A percentile compares a stretch with the other conserved stretches of the same genome.
Evolutionary conservation across 2,888 invertebrate species (phyloP).

Genomic region (Nomada fabriciana): DNA sequence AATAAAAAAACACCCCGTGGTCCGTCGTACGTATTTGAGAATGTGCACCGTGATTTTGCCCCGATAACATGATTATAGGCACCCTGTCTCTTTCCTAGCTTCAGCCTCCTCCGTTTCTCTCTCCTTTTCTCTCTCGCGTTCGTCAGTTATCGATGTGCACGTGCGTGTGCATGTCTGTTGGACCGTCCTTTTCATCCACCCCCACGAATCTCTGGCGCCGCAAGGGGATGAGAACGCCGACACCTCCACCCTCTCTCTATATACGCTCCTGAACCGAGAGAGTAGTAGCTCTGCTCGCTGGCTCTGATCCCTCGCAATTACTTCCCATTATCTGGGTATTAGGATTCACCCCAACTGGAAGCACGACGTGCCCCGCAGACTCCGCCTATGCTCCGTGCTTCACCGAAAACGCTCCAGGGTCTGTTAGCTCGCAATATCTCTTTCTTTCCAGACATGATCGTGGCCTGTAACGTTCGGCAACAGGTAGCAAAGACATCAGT

Average conservation of each 20-base stretch:
- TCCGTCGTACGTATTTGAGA: slow-evolving; percentile 76
- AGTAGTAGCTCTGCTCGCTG: slow-evolving; percentile 77
- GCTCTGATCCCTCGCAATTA: slow-evolving; percentile 84
- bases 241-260: slow-evolving; percentile 67
- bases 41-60: slow-evolving; percentile 81
- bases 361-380: slow-evolving; percentile 79
- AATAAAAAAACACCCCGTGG: slow-evolving; percentile 35
- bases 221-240: slow-evolving; percentile 61
- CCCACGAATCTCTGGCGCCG: slow-evolving; percentile 60
- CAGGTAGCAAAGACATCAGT: slow-evolving; percentile 61
- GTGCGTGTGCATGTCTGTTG: slow-evolving; percentile 37
- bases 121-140: slow-evolving; percentile 54
- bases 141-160: slow-evolving; percentile 12
- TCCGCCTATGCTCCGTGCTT: slow-evolving; percentile 71
- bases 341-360: slow-evolving; percentile 83
- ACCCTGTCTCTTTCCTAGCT: slow-evolving; percentile 52
- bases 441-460: slow-evolving; percentile 42
- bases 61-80: slow-evolving; percentile 81
- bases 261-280: slow-evolving; percentile 66
- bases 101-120: slow-evolving; percentile 27
- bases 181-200: slow-evolving; percentile 67
- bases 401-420: slow-evolving; percentile 35
- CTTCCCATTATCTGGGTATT: slow-evolving; percentile 85
- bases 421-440: slow-evolving; percentile 39
- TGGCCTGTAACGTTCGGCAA: slow-evolving; percentile 59